Evolutionary conservation across 1,140 invertebrate genomes (phyloP).

Genomic region (Leptonema lineaticorne): DNA sequence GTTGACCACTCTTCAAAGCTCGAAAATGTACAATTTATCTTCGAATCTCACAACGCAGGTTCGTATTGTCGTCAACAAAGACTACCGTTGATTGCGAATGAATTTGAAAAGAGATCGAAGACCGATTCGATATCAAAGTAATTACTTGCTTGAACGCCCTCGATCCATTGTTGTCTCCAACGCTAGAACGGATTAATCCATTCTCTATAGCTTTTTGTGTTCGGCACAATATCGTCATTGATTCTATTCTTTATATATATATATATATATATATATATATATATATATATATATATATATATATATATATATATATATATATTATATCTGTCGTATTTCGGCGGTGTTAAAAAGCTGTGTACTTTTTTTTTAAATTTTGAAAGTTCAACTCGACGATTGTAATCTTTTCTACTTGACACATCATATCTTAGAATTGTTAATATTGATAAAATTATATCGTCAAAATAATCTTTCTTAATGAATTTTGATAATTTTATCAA

Average conservation of each 20-base stretch:
- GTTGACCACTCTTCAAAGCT: constrained; percentile 17
- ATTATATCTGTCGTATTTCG: too few relatives aligned
- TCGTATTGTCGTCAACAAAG: constrained; percentile 32
- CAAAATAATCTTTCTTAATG: too few relatives aligned
- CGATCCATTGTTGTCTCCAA: constrained; percentile 1
- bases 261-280: too few relatives aligned
- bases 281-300: too few relatives aligned
- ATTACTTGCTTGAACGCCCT: constrained; percentile 35
- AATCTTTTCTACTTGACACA: background rate
- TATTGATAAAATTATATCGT: too few relatives aligned
- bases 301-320: too few relatives aligned
- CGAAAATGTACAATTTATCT: constrained; percentile 14
- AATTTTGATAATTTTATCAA: too few relatives aligned
- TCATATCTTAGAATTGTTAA: too few relatives aligned
- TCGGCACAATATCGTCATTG: too few relatives aligned
- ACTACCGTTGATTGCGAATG: constrained; percentile 33
- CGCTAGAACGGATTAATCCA: constrained; percentile 8
- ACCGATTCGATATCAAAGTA: constrained; percentile 21
- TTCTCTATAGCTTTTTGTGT: too few relatives aligned
- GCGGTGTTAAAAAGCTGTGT: too few relatives aligned
- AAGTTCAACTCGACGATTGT: background rate
- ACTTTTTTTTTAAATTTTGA: background rate
- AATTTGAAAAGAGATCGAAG: constrained; percentile 16
- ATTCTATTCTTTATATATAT: too few relatives aligned
- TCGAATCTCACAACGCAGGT: constrained; percentile 15